phyloP scores from a whole-genome alignment of 2,797 vertebrate genomes.

The Lateolabrax maculatus region DNA sequence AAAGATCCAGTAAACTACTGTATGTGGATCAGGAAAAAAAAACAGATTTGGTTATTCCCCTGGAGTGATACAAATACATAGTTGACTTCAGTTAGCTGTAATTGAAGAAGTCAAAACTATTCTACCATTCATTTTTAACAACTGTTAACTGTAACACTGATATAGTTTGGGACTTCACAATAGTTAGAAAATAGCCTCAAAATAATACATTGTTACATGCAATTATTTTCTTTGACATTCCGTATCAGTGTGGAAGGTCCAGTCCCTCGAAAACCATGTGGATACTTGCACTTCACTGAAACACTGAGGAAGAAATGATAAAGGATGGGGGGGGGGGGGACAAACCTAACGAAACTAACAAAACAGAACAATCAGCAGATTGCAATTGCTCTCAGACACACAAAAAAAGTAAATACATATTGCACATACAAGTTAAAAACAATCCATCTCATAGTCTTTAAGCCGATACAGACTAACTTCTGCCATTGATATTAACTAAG shows the following conservation, averaged over 20 bases:
- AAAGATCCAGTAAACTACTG: conserved; percentile 26
- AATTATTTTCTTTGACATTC: conserved; percentile 83
- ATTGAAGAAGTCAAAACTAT: conserved; percentile 85
- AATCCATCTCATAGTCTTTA: conserved; percentile 74
- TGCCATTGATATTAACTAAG: conserved; percentile 83
- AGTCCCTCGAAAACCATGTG: conserved; percentile 77
- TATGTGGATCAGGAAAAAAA: conserved; percentile 33
- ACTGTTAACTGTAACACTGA: conserved; percentile 91
- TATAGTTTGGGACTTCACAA: conserved; percentile 90
- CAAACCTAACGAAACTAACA: conserved; percentile 51
- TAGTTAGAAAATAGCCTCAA: conserved; percentile 89
- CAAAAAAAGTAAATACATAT: conserved; percentile 80
- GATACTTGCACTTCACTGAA: conserved; percentile 65
- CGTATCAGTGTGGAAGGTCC: conserved; percentile 79
- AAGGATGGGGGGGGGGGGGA: not conserved
- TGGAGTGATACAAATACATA: conserved; percentile 62
- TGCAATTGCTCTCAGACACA: conserved; percentile 69
- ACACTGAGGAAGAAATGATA: conserved; percentile 66
- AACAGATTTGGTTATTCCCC: conserved; percentile 49
- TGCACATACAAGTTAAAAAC: conserved; percentile 75
- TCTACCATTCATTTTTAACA: conserved; percentile 91
- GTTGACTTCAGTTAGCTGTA: conserved; percentile 46
- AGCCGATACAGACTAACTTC: conserved; percentile 84
- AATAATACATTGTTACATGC: conserved; percentile 89
- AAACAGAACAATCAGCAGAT: conserved; percentile 60